These are phyloP conservation scores for Nemapogon koenigi DNA, from an alignment of 2,888 invertebrate species.

Conservation along the genomic window DNA sequence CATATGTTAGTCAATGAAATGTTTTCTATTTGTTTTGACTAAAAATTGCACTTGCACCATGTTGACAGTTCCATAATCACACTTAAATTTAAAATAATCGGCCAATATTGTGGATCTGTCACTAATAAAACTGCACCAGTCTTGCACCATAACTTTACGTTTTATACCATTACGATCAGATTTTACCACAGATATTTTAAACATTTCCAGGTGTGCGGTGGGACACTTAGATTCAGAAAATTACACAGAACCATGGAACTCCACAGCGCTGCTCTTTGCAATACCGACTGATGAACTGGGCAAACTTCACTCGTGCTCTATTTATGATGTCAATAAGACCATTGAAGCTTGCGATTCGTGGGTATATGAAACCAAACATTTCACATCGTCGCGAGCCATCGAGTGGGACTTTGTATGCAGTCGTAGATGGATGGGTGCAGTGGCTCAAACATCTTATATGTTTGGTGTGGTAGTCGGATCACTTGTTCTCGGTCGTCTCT, in stretches of 20 bases:
- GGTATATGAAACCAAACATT: slow-evolving; percentile 78
- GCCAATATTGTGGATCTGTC: neutral
- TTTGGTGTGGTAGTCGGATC: slow-evolving; percentile 84
- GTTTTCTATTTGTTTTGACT: too few relatives aligned
- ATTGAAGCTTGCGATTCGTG: slow-evolving; percentile 55
- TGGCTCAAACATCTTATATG: slow-evolving; percentile 82
- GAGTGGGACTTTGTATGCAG: slow-evolving; percentile 87
- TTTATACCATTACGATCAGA: neutral
- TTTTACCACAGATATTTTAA: neutral
- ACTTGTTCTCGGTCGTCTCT: slow-evolving; percentile 76
- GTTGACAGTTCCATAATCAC: too few relatives aligned
- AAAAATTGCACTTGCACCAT: too few relatives aligned
- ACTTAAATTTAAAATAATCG: neutral
- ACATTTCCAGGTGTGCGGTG: slow-evolving; percentile 62
- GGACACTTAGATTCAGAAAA: slow-evolving; percentile 61
- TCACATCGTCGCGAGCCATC: slow-evolving; percentile 74
- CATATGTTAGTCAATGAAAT: too few relatives aligned
- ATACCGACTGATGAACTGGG: slow-evolving; percentile 67
- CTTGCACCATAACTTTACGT: neutral
- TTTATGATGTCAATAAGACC: slow-evolving; percentile 50
- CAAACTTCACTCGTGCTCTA: slow-evolving; percentile 68
- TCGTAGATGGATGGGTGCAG: slow-evolving; percentile 81
- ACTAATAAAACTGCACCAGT: neutral
- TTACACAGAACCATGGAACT: slow-evolving; percentile 60
- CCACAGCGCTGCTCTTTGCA: slow-evolving; percentile 49